These are phyloP conservation scores for Acheta domesticus DNA, from an alignment of 2,888 invertebrate species.

Conservation along the genomic window DNA sequence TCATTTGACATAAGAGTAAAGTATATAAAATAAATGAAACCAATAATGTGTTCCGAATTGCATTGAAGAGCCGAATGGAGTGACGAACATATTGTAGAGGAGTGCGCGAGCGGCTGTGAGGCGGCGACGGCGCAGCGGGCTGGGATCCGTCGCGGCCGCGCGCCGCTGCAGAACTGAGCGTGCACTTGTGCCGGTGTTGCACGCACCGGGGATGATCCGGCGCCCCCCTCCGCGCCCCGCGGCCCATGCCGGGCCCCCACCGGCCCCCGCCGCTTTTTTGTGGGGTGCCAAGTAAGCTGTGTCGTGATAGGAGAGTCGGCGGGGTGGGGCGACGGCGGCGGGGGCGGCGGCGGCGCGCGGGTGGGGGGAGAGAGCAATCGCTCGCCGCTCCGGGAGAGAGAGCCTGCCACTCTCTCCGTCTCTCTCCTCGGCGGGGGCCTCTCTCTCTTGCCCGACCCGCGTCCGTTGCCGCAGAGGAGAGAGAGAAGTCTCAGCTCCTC, in stretches of 20 bases:
- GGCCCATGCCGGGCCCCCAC: neutral
- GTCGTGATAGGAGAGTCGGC: constrained; percentile 9
- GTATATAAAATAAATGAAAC: too few species aligned
- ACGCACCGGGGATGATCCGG: neutral
- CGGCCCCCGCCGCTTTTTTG: neutral
- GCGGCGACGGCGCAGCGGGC: too few species aligned
- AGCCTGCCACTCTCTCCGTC: constrained; percentile 6
- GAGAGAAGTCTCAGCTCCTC: constrained; percentile 22
- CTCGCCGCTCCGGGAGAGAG: too few species aligned
- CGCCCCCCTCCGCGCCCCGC: neutral
- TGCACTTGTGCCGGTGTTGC: constrained; percentile 3
- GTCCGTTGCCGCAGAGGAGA: neutral
- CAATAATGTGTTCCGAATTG: too few species aligned
- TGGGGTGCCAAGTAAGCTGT: neutral
- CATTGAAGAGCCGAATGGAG: too few species aligned
- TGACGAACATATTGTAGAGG: too few species aligned
- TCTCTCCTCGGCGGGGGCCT: neutral
- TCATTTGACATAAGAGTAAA: too few species aligned
- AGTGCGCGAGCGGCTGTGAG: too few species aligned
- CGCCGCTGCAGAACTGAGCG: neutral
- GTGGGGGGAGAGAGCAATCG: neutral
- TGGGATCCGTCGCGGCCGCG: neutral
- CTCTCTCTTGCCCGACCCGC: neutral
- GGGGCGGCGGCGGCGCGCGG: neutral
- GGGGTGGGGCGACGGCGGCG: neutral